Percentiles rank a stretch among this genome's conserved stretches.
Evolutionary conservation across 2,888 invertebrate species (phyloP).

Genomic region (Acrobasis consociella): DNA sequence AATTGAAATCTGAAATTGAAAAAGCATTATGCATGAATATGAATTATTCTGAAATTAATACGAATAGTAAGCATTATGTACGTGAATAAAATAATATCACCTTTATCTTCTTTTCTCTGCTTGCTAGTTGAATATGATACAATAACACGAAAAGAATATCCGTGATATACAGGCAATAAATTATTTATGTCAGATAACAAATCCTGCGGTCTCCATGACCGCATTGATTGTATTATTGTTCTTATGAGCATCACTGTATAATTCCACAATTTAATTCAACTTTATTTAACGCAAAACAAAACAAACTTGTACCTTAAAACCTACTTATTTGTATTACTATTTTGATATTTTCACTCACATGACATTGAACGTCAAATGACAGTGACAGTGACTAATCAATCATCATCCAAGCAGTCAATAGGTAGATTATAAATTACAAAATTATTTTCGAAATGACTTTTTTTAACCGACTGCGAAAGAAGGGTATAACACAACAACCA

Average conservation of each 20-base stretch:
- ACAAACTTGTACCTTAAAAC: no score
- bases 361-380: no score
- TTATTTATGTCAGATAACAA: conserved; percentile 1
- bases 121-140: conserved; percentile 7
- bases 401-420: no score
- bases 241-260: not conserved
- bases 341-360: no score
- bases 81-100: not conserved
- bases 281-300: no score
- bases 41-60: not conserved
- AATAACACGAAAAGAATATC: not conserved
- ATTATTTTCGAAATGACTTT: no score
- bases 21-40: not conserved
- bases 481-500: no score
- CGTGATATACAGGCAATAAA: conserved; percentile 1
- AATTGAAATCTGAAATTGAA: conserved; percentile 43
- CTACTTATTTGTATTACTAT: no score
- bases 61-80: not conserved
- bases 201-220: not conserved
- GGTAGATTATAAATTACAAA: no score
- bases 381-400: no score
- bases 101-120: conserved; percentile 20
- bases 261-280: no score
- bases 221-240: not conserved
- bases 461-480: no score